phyloP scores from a whole-genome alignment of 2,113 vertebrate species.

The Grus americana region DNA sequence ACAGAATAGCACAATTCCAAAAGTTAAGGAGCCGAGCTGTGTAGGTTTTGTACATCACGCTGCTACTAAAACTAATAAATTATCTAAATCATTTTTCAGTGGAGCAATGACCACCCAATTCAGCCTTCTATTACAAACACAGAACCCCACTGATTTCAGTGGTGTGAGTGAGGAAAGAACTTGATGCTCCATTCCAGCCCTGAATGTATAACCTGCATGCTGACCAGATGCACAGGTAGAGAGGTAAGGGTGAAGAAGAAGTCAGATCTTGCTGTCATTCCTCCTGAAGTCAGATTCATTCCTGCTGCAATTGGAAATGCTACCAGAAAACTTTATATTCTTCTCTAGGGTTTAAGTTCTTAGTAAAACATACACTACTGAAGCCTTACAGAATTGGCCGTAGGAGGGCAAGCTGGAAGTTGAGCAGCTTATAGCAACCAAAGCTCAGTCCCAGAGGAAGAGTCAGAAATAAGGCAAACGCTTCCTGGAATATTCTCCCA shows the following conservation, averaged over 20 bases:
- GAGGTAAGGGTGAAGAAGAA: background rate
- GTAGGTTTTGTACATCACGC: background rate
- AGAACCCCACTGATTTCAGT: background rate
- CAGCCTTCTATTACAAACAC: background rate
- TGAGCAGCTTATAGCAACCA: background rate
- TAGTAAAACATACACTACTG: background rate
- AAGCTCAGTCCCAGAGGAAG: background rate
- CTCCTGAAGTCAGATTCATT: background rate
- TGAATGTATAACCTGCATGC: background rate
- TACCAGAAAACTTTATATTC: background rate
- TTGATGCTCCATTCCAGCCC: background rate
- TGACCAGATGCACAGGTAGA: background rate
- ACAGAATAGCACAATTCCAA: constrained; percentile 25
- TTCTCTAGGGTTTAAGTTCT: background rate
- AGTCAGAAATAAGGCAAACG: background rate
- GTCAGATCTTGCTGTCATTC: background rate
- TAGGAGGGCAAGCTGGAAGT: background rate
- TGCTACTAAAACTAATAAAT: background rate
- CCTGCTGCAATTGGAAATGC: background rate
- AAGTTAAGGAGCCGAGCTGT: constrained; percentile 21
- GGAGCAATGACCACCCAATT: background rate
- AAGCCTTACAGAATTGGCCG: fast-evolving
- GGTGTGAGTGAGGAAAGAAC: background rate
- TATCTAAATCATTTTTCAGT: background rate
- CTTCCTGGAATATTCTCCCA: background rate